These are phyloP conservation scores for Limnephilus auricula DNA, from an alignment of 2,888 invertebrate species.

Conservation along the genomic window DNA sequence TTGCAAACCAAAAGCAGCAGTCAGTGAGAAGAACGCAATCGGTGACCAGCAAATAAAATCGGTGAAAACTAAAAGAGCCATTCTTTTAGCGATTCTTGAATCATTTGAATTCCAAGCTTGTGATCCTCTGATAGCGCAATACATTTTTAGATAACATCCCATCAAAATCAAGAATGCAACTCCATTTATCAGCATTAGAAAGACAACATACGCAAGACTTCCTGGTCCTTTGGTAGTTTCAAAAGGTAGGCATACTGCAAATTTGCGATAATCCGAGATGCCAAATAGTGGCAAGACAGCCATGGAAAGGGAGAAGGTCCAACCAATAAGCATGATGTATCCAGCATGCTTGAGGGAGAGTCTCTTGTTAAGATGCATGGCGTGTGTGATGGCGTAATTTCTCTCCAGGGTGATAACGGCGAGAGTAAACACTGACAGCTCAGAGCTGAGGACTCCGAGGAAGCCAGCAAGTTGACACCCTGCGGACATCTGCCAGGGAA, in stretches of 20 bases:
- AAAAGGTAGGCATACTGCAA: slow-evolving; percentile 97
- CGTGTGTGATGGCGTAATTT: slow-evolving; percentile 98
- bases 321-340: slow-evolving; percentile 95
- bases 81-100: slow-evolving; percentile 95
- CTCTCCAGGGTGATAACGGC: slow-evolving; percentile 97
- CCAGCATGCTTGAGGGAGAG: slow-evolving; percentile 94
- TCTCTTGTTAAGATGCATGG: slow-evolving; percentile 96
- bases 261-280: slow-evolving; percentile 96
- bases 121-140: slow-evolving; percentile 97
- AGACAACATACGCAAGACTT: slow-evolving; percentile 92
- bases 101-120: slow-evolving; percentile 99
- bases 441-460: slow-evolving; percentile 94
- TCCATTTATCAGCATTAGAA: slow-evolving; percentile 94
- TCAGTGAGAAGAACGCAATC: slow-evolving; percentile 95
- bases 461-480: slow-evolving; percentile 97
- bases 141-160: slow-evolving; percentile 98
- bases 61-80: slow-evolving; percentile 97
- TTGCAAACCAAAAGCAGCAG: slow-evolving; percentile 94
- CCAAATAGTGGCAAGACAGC: slow-evolving; percentile 93
- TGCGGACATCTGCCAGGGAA: slow-evolving; percentile 97
- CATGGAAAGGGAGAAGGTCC: slow-evolving; percentile 92
- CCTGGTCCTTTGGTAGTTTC: slow-evolving; percentile 88
- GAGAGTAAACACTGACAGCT: slow-evolving; percentile 96
- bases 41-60: slow-evolving; percentile 99
- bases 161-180: slow-evolving; percentile 95